phyloP scores from a whole-genome alignment of 2,888 invertebrate species.

The Eupithecia vulgata region DNA sequence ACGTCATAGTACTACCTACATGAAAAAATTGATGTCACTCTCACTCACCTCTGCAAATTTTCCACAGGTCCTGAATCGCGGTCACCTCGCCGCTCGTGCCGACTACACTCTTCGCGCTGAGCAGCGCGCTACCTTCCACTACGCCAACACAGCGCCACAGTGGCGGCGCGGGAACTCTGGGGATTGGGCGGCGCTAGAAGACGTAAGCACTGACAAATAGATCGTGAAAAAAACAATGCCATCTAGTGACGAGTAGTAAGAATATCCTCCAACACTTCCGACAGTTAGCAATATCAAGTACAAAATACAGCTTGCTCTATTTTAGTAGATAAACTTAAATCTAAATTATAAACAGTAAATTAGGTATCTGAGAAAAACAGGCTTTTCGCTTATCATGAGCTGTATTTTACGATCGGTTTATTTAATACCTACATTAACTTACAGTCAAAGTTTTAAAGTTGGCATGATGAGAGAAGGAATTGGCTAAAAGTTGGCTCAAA shows the following conservation, averaged over 20 bases:
- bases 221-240: not conserved
- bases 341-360: not conserved
- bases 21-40: not conserved
- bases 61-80: constrained; percentile 66
- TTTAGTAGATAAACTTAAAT: not conserved
- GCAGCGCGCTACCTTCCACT: constrained; percentile 69
- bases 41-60: not conserved
- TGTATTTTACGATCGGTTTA: not conserved
- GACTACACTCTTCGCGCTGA: constrained; percentile 63
- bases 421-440: not conserved
- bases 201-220: constrained; percentile 50
- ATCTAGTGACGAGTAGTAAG: not conserved
- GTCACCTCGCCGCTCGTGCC: constrained; percentile 69
- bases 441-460: not conserved
- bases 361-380: not conserved
- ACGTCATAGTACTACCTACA: not conserved
- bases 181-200: constrained; percentile 76
- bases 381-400: not conserved
- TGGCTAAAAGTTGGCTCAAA: not conserved
- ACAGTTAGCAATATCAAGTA: not conserved
- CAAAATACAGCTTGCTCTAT: not conserved
- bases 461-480: not conserved
- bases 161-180: constrained; percentile 72
- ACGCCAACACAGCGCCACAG: constrained; percentile 72
- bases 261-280: not conserved